Base-by-base conservation (phyloP, 1,140 invertebrate species). In the Archegozetes longisetosus region DNA sequence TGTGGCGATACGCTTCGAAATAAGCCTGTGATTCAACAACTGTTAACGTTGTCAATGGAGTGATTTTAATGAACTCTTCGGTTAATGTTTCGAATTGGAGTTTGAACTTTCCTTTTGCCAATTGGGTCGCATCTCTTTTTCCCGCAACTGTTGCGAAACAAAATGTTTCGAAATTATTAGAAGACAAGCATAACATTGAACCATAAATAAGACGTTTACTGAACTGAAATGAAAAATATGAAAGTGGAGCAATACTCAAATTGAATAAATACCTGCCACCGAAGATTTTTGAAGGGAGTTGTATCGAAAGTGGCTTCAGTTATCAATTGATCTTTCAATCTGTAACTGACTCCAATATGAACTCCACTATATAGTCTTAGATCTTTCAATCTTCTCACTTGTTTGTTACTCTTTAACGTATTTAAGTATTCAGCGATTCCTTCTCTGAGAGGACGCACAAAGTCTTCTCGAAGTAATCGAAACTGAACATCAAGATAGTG, bases 401-500 rank as follows among this genome's bases (percentile, higher is more conserved):
- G 6, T 40, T 40, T 6, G 32, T 17, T 17, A 40, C 17, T 40
- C 6, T 40, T 17, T 40, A 17, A 9, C 17, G 32, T 40, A 9
- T 6, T 74, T 17, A 6, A 40, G 6, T 40, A 40, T 40, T 40
- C 17, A 9, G 6, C 32, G 17, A 40, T 9, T 40, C 32, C 32
- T 40, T 6, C 17, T 40, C 32, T 58, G 17, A 76, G 61, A 6
- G 75, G 73, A 47, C 67, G 62, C 24, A 74, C 61, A 23, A 72
- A 72, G 63, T 89, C 86, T 73, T 88, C 84, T 13, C 83, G 69
- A 22, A 89, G 69, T 2, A 88, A 71, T 12, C 83, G 71, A 66
- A 84, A 86, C 64, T 89, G 86, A 0, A 82, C 75, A 66, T 86
- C 83, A 13, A 90, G 70, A 67, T 90, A 90, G 64, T 86, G 79